These are phyloP conservation scores for Pheosia tremula DNA, from an alignment of 2,888 invertebrate species.

Conservation along the genomic window DNA sequence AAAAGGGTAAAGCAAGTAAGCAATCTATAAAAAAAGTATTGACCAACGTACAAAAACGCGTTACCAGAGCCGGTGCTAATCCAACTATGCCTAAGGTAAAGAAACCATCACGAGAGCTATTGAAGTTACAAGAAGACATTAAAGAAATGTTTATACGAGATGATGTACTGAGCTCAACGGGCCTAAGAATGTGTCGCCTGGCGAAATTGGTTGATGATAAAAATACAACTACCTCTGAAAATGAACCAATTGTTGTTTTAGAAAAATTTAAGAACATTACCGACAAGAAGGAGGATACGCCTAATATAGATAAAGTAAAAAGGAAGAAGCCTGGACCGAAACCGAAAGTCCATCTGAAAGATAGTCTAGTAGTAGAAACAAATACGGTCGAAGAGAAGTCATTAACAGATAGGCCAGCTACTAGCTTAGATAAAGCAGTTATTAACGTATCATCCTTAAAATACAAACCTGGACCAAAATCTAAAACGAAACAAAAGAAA, in stretches of 20 bases:
- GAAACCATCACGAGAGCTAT: slow-evolving; percentile 79
- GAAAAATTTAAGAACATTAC: slow-evolving; percentile 54
- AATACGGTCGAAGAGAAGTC: slow-evolving; percentile 24
- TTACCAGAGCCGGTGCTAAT: slow-evolving; percentile 46
- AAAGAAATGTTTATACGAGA: slow-evolving; percentile 88
- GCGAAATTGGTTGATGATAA: slow-evolving; percentile 78
- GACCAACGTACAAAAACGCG: slow-evolving; percentile 30
- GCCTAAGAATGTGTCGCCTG: slow-evolving; percentile 86
- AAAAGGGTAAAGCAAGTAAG: slow-evolving; percentile 19
- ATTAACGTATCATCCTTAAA: slow-evolving; percentile 23
- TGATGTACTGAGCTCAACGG: slow-evolving; percentile 85
- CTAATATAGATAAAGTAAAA: slow-evolving; percentile 35
- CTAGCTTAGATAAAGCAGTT: slow-evolving; percentile 16
- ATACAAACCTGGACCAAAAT: slow-evolving; percentile 64
- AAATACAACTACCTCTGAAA: slow-evolving; percentile 23
- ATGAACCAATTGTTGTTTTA: slow-evolving; percentile 56
- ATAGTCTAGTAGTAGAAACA: slow-evolving; percentile 14
- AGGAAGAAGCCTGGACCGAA: slow-evolving; percentile 58
- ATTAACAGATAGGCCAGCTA: slow-evolving; percentile 12
- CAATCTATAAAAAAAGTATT: slow-evolving; percentile 9
- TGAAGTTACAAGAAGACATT: slow-evolving; percentile 87
- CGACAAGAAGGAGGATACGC: slow-evolving; percentile 29
- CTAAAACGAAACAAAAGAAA: slow-evolving; percentile 57
- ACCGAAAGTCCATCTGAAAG: slow-evolving; percentile 43
- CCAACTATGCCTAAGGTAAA: slow-evolving; percentile 41